These are phyloP conservation scores for Tridacna gigas DNA, from an alignment of 2,888 invertebrate species.

Conservation along the genomic window DNA sequence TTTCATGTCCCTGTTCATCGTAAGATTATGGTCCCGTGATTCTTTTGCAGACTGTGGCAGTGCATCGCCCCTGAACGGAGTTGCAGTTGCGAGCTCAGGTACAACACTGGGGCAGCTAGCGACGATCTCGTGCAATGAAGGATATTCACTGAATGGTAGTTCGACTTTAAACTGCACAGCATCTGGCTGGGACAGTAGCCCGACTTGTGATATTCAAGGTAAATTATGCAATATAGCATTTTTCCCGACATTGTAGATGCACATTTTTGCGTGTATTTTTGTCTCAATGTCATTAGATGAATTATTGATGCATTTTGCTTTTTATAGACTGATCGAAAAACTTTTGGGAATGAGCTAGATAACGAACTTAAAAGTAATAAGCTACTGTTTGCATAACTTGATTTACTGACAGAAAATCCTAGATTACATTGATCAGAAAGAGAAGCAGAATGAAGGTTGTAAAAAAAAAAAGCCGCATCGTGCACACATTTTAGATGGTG, in stretches of 20 bases:
- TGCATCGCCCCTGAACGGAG: slow-evolving; percentile 10
- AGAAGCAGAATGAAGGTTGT: no score
- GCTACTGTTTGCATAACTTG: background rate
- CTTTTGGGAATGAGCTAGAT: no score
- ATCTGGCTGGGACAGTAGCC: slow-evolving; percentile 10
- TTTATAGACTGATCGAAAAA: no score
- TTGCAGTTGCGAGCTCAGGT: background rate
- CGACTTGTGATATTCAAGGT: slow-evolving; percentile 33
- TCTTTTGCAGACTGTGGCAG: slow-evolving; percentile 13
- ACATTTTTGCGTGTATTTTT: no score
- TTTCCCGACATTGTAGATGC: no score
- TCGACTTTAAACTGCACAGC: background rate
- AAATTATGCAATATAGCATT: background rate
- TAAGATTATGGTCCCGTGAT: slow-evolving; percentile 1
- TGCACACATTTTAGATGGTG: background rate
- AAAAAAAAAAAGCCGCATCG: no score
- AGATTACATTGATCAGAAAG: no score
- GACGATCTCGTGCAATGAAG: background rate
- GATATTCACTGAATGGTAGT: slow-evolving; percentile 2
- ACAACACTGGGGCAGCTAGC: background rate
- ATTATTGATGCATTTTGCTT: no score
- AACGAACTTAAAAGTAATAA: no score
- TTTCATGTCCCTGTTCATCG: background rate
- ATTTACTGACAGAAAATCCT: background rate
- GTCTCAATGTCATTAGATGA: no score